A percentile compares a stretch with the other conserved stretches of the same genome.
These are phyloP conservation scores for Brachymystax lenok DNA, from an alignment of 2,797 vertebrate genomes.

Conservation along the genomic window DNA sequence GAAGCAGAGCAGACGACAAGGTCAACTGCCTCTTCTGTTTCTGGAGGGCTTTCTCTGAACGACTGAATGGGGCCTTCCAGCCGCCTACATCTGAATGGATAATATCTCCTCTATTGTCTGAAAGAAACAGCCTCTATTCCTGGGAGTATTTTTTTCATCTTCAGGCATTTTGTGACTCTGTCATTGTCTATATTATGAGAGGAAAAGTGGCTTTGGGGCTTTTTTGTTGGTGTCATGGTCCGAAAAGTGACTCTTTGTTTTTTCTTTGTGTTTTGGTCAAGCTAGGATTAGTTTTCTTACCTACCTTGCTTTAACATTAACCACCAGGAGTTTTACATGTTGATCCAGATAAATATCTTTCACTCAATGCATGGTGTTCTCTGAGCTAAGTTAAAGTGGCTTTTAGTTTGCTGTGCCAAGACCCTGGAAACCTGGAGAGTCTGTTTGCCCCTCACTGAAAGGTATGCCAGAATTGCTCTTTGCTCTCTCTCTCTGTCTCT, in stretches of 20 bases:
- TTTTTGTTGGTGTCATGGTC: background rate
- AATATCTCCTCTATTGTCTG: background rate
- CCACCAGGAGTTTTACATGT: constrained; percentile 34
- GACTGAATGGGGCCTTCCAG: constrained; percentile 45
- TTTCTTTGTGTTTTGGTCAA: constrained; percentile 17
- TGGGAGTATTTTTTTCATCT: background rate
- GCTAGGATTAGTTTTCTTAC: constrained; percentile 16
- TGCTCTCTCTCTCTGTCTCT: background rate
- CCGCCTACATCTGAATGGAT: constrained; percentile 14
- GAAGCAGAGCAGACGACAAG: constrained; percentile 54
- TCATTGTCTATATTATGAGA: background rate
- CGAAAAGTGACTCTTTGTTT: background rate
- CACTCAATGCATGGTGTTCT: constrained; percentile 47
- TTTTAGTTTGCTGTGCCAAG: constrained; percentile 49
- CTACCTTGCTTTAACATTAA: constrained; percentile 22
- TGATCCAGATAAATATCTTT: constrained; percentile 58
- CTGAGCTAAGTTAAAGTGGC: constrained; percentile 42
- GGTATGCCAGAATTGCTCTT: constrained; percentile 36
- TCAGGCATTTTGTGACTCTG: background rate
- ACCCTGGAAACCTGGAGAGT: constrained; percentile 50
- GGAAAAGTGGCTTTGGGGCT: background rate
- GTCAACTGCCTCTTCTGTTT: constrained; percentile 58
- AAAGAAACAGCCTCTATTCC: background rate
- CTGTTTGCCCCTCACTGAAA: constrained; percentile 31
- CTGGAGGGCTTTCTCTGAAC: constrained; percentile 29